Conservation (phyloP, 2,888 invertebrate genomes). For the Morpho deidamia region DNA sequence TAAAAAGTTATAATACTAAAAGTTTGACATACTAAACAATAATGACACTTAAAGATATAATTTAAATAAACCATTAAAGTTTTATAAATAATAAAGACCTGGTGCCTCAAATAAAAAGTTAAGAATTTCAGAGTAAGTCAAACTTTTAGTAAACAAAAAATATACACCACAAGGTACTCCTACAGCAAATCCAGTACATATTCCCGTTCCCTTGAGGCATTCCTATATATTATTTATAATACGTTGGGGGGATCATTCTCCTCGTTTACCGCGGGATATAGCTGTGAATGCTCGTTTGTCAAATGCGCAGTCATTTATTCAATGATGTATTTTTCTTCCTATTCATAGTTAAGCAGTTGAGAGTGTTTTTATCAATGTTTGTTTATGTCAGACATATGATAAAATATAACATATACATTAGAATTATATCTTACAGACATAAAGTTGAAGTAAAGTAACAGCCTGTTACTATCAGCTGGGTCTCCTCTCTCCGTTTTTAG, state of each 20-base stretch:
- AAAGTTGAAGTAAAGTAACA: no score
- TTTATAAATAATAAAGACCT: background rate
- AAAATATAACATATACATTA: no score
- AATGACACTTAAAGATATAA: no score
- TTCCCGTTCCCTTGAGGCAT: constrained; percentile 58
- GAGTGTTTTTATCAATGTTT: constrained; percentile 26
- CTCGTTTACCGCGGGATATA: constrained; percentile 69
- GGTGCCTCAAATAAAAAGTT: constrained; percentile 12
- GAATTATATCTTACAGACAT: no score
- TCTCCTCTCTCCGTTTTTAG: no score
- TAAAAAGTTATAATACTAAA: no score
- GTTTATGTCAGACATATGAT: background rate
- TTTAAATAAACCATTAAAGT: no score
- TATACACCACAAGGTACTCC: constrained; percentile 44
- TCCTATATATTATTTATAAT: constrained; percentile 67
- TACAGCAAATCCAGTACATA: constrained; percentile 58
- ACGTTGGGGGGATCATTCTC: constrained; percentile 71
- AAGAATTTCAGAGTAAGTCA: constrained; percentile 25
- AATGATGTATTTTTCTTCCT: constrained; percentile 54
- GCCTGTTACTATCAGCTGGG: no score
- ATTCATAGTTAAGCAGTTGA: constrained; percentile 34
- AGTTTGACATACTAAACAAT: no score
- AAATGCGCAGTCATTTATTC: constrained; percentile 75
- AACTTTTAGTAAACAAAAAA: constrained; percentile 33
- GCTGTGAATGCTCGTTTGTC: constrained; percentile 74